phyloP scores from a whole-genome alignment of 2,888 invertebrate genomes.

The Phanerotoma sp. region DNA sequence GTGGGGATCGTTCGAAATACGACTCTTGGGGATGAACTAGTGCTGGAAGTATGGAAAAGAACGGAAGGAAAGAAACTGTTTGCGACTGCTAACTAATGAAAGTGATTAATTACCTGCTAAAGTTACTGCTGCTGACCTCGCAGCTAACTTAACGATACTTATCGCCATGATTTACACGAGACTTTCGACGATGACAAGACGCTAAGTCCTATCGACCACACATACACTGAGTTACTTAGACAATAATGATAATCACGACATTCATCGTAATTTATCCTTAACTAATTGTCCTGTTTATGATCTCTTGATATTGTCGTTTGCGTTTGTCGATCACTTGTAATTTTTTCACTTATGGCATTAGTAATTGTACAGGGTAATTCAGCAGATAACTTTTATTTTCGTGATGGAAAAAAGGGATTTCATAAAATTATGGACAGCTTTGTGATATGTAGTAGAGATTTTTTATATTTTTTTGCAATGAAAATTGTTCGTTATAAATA shows the following conservation, averaged over 20 bases:
- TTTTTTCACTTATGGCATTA: no score
- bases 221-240: no score
- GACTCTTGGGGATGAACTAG: background rate
- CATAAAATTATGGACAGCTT: no score
- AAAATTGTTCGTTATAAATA: no score
- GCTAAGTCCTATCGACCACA: constrained; percentile 3
- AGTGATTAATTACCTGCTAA: constrained; percentile 41
- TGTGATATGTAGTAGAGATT: no score
- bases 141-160: constrained; percentile 38
- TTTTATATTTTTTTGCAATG: no score
- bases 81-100: constrained; percentile 26
- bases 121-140: constrained; percentile 12
- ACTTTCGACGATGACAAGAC: constrained; percentile 34
- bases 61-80: background rate
- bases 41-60: background rate
- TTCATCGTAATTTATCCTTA: background rate
- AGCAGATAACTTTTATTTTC: no score
- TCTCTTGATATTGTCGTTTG: background rate
- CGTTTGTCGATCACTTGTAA: background rate
- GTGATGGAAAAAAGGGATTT: no score
- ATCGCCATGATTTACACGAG: constrained; percentile 42
- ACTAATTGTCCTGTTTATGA: background rate
- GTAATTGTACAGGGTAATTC: no score
- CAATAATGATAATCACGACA: constrained; percentile 1
- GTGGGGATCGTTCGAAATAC: no score